phyloP scores from a whole-genome alignment of 2,888 invertebrate genomes.

The Platycheirus albimanus region DNA sequence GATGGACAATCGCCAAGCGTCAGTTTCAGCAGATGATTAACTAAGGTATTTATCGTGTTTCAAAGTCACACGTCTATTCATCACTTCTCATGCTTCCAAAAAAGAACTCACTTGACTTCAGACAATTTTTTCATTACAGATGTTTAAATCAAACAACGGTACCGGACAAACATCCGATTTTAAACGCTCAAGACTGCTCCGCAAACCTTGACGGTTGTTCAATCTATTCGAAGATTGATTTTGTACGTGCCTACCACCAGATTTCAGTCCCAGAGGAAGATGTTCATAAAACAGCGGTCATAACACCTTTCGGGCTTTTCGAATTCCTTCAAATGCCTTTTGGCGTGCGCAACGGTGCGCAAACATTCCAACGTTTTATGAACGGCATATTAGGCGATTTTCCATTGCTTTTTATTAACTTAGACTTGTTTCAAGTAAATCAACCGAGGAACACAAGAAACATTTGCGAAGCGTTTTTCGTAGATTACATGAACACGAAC shows the following conservation, averaged over 20 bases:
- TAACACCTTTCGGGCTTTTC: slow-evolving; percentile 79
- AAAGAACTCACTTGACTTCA: slow-evolving; percentile 23
- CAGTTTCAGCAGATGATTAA: too few species aligned
- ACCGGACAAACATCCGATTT: slow-evolving; percentile 34
- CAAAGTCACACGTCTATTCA: too few species aligned
- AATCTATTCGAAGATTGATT: slow-evolving; percentile 75
- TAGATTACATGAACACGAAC: slow-evolving; percentile 20
- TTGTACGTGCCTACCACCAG: slow-evolving; percentile 78
- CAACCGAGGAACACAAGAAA: slow-evolving; percentile 7
- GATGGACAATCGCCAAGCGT: too few species aligned
- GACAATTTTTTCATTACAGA: slow-evolving; percentile 1
- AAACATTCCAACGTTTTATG: slow-evolving; percentile 78
- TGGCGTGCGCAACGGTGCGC: too few species aligned
- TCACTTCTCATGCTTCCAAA: slow-evolving; percentile 75
- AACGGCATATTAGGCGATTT: slow-evolving; percentile 74
- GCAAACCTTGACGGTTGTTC: slow-evolving; percentile 26
- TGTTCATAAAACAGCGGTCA: slow-evolving; percentile 79
- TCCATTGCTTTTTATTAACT: slow-evolving; percentile 70
- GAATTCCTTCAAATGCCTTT: slow-evolving; percentile 77
- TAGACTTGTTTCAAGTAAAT: slow-evolving; percentile 14
- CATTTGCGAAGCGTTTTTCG: slow-evolving; percentile 23
- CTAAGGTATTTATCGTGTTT: too few species aligned
- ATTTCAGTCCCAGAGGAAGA: slow-evolving; percentile 78
- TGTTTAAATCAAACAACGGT: slow-evolving; percentile 39
- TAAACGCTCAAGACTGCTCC: slow-evolving; percentile 21